Conservation (phyloP, 2,113 vertebrate genomes). For the Hipposideros armiger region DNA sequence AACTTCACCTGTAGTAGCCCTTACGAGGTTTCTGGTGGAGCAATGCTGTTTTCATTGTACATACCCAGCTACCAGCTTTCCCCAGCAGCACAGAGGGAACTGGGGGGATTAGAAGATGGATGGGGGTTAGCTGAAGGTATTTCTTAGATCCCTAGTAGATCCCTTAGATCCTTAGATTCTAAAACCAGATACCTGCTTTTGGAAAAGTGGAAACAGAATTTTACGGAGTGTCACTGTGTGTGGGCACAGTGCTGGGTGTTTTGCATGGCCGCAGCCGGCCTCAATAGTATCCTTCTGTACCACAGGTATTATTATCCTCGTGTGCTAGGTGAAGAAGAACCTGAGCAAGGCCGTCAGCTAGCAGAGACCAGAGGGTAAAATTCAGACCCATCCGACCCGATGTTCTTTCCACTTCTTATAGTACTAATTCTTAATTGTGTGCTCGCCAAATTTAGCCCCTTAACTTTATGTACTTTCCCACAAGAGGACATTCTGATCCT, state of each 20-base stretch:
- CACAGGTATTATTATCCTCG: background rate
- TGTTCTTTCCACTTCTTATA: background rate
- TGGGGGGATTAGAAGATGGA: background rate
- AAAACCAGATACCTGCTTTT: background rate
- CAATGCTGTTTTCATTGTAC: background rate
- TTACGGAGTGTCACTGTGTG: background rate
- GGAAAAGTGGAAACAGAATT: background rate
- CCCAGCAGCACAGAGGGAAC: background rate
- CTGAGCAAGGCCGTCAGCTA: background rate
- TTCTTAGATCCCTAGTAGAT: background rate
- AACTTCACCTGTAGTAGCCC: background rate
- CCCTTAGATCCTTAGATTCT: background rate
- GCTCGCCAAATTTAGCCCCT: background rate
- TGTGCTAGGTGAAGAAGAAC: background rate
- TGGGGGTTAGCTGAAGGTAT: background rate
- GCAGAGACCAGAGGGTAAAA: background rate
- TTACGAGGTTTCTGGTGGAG: background rate
- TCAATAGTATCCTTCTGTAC: background rate
- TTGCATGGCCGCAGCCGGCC: background rate
- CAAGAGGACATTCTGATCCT: conserved; percentile 36
- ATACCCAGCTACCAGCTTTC: background rate
- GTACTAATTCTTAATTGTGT: background rate
- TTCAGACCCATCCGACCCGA: background rate
- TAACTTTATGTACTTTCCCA: background rate
- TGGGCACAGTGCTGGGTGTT: background rate